Percentiles rank a stretch among this genome's conserved stretches.
Evolutionary conservation across 2,113 vertebrate species (phyloP).

Genomic region (Cariama cristata): DNA sequence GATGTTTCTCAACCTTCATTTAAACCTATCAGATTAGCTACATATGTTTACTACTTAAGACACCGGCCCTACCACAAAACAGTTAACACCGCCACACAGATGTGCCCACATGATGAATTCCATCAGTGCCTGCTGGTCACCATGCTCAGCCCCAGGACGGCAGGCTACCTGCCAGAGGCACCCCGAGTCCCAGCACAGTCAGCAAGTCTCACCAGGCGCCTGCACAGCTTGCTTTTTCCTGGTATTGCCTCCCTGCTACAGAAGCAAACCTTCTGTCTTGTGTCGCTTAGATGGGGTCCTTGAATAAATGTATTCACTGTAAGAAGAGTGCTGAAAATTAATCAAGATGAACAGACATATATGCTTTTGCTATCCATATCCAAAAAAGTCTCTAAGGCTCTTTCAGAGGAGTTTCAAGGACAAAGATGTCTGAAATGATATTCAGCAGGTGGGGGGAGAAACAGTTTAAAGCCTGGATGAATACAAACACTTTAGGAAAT

Average conservation of each 20-base stretch:
- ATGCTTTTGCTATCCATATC: neutral
- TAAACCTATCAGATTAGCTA: neutral
- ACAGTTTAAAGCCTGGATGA: neutral
- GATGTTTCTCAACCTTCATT: neutral
- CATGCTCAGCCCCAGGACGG: neutral
- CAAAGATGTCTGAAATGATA: neutral
- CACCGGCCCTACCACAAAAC: neutral
- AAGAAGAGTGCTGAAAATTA: accelerated
- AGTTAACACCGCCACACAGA: accelerated
- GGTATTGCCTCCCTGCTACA: neutral
- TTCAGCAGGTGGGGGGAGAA: neutral
- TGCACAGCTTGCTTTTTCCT: neutral
- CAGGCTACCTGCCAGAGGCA: neutral
- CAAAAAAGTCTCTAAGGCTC: neutral
- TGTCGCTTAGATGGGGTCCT: neutral
- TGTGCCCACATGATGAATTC: accelerated
- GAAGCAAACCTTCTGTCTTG: neutral
- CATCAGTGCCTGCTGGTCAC: neutral
- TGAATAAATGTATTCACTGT: neutral
- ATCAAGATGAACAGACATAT: neutral
- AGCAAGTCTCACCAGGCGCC: neutral
- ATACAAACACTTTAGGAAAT: neutral
- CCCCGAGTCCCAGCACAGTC: accelerated
- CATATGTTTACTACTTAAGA: neutral
- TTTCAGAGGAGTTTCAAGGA: neutral